Evolutionary conservation across 2,888 invertebrate genomes (phyloP), one percentile per base, ranked within the genome.

Genomic region (Anthophora plumipes): DNA sequence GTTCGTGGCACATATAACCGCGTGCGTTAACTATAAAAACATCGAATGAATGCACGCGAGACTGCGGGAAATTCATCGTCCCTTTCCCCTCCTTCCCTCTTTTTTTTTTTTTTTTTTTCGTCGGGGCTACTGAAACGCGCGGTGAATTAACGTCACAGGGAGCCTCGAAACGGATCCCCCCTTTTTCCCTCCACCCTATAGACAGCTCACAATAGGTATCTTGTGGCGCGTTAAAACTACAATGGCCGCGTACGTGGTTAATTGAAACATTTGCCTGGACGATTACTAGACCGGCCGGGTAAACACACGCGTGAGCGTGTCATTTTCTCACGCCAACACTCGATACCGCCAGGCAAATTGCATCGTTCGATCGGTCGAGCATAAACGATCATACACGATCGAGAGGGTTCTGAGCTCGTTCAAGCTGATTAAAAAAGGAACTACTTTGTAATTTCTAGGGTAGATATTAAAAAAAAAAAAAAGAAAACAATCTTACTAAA

Each of bases 211-310:
- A 74, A 74, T 61, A 80, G 72, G 72, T 76, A 76, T 77, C 77
- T 86, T 66, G 70, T 67, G 68, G 73, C 78, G 71, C 71, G 85
- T 71, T 76, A 78, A 86, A 86, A 86, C 81, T 82, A 79, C 74
- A 63, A 82, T 68, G 74, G 64, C 73, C 67, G 77, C 55, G 73
- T 66, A 73, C 66, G 52, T 54, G 60, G 61, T 68, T 87, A 85
- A 86, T 87, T 87, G 68, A 85, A 87, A 87, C 79, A 86, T 87
- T 86, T 83, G 81, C 81, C 88, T 76, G 60, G 72, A 77, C 69
- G 80, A 87, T 87, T 85, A 75, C 80, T 80, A 77, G 76, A 60
- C 73, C 73, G 77, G 67, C 75, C 84, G 79, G 46, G 77, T 79
- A 82, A 86, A 85, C 86, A 80, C 39, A 57, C 73, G 82, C 74